Percentiles rank a stretch among this genome's conserved stretches.
phyloP scores from a whole-genome alignment of 2,888 invertebrate species.

The Sipha maydis region DNA sequence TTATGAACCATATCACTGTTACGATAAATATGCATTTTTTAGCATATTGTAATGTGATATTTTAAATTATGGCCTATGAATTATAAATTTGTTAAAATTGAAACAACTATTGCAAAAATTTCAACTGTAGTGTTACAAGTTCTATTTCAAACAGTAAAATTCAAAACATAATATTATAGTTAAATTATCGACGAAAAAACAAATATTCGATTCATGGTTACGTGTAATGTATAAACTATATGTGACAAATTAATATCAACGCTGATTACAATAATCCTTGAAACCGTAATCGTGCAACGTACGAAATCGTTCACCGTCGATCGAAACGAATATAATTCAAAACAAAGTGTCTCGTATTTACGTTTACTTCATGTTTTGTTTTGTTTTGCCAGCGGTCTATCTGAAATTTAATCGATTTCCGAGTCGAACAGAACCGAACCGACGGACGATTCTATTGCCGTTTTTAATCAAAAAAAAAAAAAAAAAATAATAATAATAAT shows the following conservation, averaged over 20 bases:
- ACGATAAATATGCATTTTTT: too few species aligned
- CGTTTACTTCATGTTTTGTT: not conserved
- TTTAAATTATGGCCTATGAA: too few species aligned
- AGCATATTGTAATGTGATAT: too few species aligned
- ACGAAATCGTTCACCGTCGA: not conserved
- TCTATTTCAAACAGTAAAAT: too few species aligned
- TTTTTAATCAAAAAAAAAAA: too few species aligned
- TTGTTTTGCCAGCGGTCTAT: not conserved
- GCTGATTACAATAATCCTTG: not conserved
- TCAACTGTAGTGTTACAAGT: too few species aligned
- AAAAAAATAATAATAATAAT: too few species aligned
- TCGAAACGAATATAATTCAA: not conserved
- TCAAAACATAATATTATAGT: too few species aligned
- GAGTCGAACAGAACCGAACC: not conserved
- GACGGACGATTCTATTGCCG: too few species aligned
- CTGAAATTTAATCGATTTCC: not conserved
- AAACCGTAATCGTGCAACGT: not conserved
- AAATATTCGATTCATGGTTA: not conserved
- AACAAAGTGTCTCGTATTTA: not conserved
- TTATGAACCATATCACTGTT: not conserved
- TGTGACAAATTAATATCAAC: not conserved
- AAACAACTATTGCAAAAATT: too few species aligned
- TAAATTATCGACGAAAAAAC: not conserved
- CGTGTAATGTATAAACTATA: too few species aligned
- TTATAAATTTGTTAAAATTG: too few species aligned